Evolutionary conservation across 2,888 invertebrate species (phyloP), one percentile per base, ranked within the genome.

Genomic region (Drosophila algonquin): DNA sequence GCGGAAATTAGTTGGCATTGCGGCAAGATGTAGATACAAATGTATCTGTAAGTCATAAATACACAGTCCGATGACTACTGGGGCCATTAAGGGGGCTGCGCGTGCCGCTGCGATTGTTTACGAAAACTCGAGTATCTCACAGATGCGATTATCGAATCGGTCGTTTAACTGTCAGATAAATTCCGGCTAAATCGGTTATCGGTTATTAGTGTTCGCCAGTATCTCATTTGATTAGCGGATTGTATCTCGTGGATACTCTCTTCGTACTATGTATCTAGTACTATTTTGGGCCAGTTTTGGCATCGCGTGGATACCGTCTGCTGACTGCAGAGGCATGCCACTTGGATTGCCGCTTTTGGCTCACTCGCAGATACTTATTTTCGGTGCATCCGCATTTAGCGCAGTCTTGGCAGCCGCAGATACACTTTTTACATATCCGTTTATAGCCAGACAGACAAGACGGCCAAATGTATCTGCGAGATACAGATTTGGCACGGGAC

Each of bases 1-100:
- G 86, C 84, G 86, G 86, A 84, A 83, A 84, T 84, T 81, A 80
- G 86, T 77, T 83, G 83, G 79, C 79, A 83, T 86, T 80, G 79
- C 76, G 63, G 60, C 56, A 63, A 69, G 54, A 63, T 56, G 44
- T 57, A 68, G 62, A 64, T 58, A 68, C 57, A 63, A 58, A 67
- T 75, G 77, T 79, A 16, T 52, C 61, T 75, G 67, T 58, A 63
- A 70, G 68, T 65, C 70, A 83, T 79, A 81, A 81, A 81, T 78
- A 71, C 45, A 70, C 60, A 72, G 73, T 67, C 67, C 69, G 40
- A 7, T 1, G 40, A 75, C 63, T 61, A 68, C 63, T 58, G 63
- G 75, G n/a, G 40, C 40, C 40, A 40, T 40, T 40, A 7, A 8
- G 30, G 30, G 30, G 30, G 30, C 0, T 8, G 52, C 69, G 76